Conservation (phyloP, 2,113 vertebrate genomes). For the Hippopotamus amphibius region DNA sequence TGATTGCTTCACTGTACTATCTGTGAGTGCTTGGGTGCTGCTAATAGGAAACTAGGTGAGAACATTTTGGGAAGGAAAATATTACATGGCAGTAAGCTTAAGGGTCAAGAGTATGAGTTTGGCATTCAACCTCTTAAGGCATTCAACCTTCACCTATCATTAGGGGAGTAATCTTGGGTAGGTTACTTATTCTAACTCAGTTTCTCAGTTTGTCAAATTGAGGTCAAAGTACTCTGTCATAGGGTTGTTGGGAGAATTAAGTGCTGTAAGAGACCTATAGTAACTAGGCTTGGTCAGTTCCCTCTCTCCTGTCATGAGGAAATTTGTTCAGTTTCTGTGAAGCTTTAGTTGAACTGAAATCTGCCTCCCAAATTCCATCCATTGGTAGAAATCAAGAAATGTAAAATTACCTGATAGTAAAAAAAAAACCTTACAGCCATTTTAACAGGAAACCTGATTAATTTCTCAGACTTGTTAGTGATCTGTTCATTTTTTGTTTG, state of each 20-base stretch:
- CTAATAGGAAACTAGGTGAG: not conserved
- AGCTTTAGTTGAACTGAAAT: constrained; percentile 51
- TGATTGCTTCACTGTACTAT: not conserved
- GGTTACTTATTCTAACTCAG: not conserved
- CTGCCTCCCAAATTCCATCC: not conserved
- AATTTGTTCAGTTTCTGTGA: not conserved
- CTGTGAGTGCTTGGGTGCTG: not conserved
- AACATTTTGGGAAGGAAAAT: not conserved
- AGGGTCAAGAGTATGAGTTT: not conserved
- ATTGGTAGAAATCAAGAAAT: not conserved
- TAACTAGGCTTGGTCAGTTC: not conserved
- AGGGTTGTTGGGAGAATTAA: not conserved
- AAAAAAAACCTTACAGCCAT: not conserved
- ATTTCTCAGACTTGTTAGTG: not conserved
- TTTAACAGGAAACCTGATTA: constrained; percentile 2
- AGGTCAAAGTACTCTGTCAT: not conserved
- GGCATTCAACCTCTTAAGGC: not conserved
- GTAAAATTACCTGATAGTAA: not conserved
- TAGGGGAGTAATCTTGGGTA: not conserved
- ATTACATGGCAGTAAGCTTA: not conserved
- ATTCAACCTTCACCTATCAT: too few relatives aligned
- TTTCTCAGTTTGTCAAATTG: not conserved
- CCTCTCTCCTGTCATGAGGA: not conserved
- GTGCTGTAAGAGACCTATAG: not conserved
- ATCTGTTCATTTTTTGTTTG: not conserved